Percentiles rank a stretch among this genome's conserved stretches.
phyloP scores from a whole-genome alignment of 2,797 vertebrate genomes.

The Microhierax caerulescens region DNA sequence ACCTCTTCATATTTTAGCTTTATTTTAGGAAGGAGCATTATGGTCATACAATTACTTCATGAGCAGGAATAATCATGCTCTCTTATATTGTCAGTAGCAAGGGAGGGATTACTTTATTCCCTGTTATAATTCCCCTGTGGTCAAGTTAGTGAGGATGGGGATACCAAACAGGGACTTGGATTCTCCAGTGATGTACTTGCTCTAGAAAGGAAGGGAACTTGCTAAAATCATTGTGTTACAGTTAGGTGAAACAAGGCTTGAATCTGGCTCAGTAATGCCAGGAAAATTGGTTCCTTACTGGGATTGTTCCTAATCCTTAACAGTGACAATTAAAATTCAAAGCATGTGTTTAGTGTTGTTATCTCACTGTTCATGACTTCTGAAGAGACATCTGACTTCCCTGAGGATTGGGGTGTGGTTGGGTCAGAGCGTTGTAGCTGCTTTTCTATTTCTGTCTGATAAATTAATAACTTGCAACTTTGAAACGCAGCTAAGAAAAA shows the following conservation, averaged over 20 bases:
- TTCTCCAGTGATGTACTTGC: not conserved
- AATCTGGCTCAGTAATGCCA: not conserved
- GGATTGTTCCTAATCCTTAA: not conserved
- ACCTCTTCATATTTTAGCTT: not conserved
- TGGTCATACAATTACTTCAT: not conserved
- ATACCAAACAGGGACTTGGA: not conserved
- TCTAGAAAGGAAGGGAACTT: not conserved
- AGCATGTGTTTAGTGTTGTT: not conserved
- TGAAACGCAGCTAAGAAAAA: not conserved
- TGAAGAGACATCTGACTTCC: not conserved
- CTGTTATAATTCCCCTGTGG: not conserved
- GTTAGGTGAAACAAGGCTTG: not conserved
- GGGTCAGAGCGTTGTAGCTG: not conserved
- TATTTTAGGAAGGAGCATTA: not conserved
- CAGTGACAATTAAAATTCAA: slow-evolving; percentile 3
- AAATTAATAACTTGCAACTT: not conserved
- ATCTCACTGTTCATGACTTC: not conserved
- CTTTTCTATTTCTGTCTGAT: not conserved
- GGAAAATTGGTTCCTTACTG: not conserved
- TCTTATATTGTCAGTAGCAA: not conserved
- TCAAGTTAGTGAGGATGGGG: not conserved
- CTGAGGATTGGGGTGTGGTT: not conserved
- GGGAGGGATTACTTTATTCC: not conserved
- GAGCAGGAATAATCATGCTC: not conserved
- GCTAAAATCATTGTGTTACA: not conserved